A percentile compares a stretch with the other conserved stretches of the same genome.
phyloP scores from a whole-genome alignment of 2,113 vertebrate genomes.

The Brachyhypopomus gauderio region DNA sequence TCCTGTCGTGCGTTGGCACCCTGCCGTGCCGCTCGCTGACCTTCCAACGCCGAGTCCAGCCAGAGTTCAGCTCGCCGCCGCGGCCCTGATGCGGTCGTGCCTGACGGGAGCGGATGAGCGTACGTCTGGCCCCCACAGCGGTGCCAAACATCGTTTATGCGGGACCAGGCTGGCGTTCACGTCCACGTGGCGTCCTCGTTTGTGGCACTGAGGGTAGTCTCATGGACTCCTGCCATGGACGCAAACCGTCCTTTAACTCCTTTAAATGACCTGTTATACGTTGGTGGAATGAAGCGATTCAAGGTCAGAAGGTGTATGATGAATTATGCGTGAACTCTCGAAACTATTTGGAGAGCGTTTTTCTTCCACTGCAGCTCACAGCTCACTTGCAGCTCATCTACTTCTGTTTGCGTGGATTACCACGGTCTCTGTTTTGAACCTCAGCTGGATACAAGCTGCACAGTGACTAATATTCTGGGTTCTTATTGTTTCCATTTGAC shows the following conservation, averaged over 20 bases:
- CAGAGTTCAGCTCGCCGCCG: constrained; percentile 64
- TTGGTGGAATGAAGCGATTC: background rate
- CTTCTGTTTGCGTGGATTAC: background rate
- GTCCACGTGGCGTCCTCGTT: constrained; percentile 8
- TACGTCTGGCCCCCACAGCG: constrained; percentile 32
- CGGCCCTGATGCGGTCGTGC: constrained; percentile 56
- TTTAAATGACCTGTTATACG: background rate
- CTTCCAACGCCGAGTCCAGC: constrained; percentile 64
- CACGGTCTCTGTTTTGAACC: background rate
- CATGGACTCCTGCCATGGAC: background rate
- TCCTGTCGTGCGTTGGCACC: constrained; percentile 56
- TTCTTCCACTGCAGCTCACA: background rate
- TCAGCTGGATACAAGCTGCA: background rate
- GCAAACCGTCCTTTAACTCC: background rate
- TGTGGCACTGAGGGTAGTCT: background rate
- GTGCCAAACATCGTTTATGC: constrained; percentile 43
- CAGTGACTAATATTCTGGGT: background rate
- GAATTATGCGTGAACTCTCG: background rate
- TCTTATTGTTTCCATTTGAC: background rate
- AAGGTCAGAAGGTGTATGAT: background rate
- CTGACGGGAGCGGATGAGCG: constrained; percentile 69
- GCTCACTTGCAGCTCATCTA: background rate
- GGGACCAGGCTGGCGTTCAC: constrained; percentile 24
- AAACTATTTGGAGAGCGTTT: background rate
- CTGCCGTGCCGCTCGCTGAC: constrained; percentile 56